Evolutionary conservation across 2,113 vertebrate genomes (phyloP), one percentile per base, ranked within the genome.

Genomic region (Numida meleagris): DNA sequence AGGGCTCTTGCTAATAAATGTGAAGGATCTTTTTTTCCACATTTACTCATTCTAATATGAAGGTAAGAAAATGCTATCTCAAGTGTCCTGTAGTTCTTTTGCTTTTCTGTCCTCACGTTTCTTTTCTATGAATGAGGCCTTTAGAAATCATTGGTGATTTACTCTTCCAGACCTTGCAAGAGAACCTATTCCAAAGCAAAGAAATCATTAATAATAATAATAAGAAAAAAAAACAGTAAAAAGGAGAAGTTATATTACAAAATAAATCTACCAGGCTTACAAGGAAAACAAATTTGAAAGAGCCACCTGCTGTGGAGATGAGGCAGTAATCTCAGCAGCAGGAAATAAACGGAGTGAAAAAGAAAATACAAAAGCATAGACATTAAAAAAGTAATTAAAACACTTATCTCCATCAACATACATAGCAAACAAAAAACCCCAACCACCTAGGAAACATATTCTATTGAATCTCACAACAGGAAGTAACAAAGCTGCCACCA

Each of bases 361-460:
- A 95, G 96, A 98, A 98, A 98, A 98, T 95, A 96, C 97, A 97
- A 97, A 98, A 97, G 96, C 97, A 78, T 89, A 97, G 97, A 97
- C 98, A 98, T 98, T 98, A 98, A 98, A 98, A 98, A 98, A 98
- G 97, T 98, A 98, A 98, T 98, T 98, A 98, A 98, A 98, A 97
- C 97, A 98, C 98, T 98, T 98, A 98, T 98, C 98, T 98, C 97
- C 96, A 98, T 98, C 78, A 4, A 97, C 98, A 98, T 98, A 97
- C 95, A 89, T 95, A 97, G 97, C 72, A 88, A 96, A 86, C 88
- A 94, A 75, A 81, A 95, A 96, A 93, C 79, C 80, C 58, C 79
- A 91, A 59, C 93, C 86, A 97, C 96, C 95, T 96, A 94, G 96
- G 96, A 96, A 96, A 92, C 95, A 82, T 89, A 92, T 53, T 94